phyloP scores from a whole-genome alignment of 1,140 invertebrate genomes.

The Cyrtorhinus lividipennis region DNA sequence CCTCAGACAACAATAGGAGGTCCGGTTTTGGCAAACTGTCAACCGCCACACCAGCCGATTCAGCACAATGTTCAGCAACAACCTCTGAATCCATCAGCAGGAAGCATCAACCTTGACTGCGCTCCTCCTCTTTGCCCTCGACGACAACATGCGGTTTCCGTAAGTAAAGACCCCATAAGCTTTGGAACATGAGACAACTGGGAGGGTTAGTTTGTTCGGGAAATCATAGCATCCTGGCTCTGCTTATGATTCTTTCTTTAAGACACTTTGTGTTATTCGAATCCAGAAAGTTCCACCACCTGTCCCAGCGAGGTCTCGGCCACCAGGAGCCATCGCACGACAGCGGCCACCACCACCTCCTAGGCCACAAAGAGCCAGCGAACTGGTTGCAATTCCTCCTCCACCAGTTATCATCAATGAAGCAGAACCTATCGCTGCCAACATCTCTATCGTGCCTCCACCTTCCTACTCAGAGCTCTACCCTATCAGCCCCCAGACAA shows the following conservation, averaged over 20 bases:
- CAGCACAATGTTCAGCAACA: conserved; percentile 2
- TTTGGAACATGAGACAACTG: too few species aligned
- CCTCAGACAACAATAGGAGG: neutral
- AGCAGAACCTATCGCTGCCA: conserved; percentile 11
- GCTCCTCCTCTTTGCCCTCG: neutral
- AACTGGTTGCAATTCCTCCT: conserved; percentile 16
- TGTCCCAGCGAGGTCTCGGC: conserved; percentile 32
- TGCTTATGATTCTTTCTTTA: too few species aligned
- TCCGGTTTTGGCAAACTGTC: neutral
- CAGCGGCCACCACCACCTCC: conserved; percentile 32
- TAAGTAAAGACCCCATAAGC: neutral
- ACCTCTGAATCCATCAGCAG: neutral
- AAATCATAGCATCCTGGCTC: too few species aligned
- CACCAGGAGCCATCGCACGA: conserved; percentile 29
- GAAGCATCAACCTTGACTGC: neutral
- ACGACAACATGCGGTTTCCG: neutral
- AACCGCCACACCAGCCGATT: neutral
- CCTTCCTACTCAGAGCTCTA: conserved; percentile 35
- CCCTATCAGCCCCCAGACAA: conserved; percentile 22
- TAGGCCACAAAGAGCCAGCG: conserved; percentile 29
- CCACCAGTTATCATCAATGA: conserved; percentile 21
- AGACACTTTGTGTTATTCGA: too few species aligned
- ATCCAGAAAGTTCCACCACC: conserved; percentile 20
- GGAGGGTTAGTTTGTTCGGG: too few species aligned
- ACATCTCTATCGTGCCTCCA: conserved; percentile 35